phyloP scores from a whole-genome alignment of 2,113 vertebrate genomes.

The Proteles cristata region DNA sequence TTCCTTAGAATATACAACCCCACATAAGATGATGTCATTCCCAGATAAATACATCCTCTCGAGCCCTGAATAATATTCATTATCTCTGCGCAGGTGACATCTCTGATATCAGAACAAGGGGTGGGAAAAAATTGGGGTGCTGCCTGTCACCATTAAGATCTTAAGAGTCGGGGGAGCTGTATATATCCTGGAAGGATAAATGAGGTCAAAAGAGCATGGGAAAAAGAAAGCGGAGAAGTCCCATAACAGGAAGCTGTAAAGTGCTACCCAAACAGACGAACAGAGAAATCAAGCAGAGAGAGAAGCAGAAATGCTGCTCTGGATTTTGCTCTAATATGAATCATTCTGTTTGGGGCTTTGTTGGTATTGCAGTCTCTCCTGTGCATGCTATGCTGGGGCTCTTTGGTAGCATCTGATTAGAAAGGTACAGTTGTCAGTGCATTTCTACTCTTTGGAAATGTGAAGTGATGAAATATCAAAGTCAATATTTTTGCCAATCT shows the following conservation, averaged over 20 bases:
- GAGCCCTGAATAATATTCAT: conserved; percentile 1
- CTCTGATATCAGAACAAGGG: neutral
- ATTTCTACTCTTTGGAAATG: conserved; percentile 76
- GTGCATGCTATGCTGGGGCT: conserved; percentile 63
- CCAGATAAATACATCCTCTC: neutral
- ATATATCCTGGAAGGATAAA: conserved; percentile 6
- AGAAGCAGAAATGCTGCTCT: conserved; percentile 60
- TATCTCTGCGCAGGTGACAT: conserved; percentile 31
- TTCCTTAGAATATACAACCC: neutral
- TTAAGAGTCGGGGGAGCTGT: neutral
- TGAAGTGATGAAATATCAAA: conserved; percentile 84
- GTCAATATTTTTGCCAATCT: conserved; percentile 86
- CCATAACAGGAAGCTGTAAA: conserved; percentile 39
- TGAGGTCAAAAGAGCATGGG: conserved; percentile 40
- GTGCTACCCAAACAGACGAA: conserved; percentile 36
- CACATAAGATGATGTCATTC: neutral
- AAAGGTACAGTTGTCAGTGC: conserved; percentile 80
- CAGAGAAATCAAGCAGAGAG: conserved; percentile 57
- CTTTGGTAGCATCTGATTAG: conserved; percentile 76
- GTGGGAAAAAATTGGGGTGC: neutral
- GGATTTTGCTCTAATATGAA: conserved; percentile 76
- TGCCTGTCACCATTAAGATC: conserved; percentile 26
- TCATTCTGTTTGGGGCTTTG: conserved; percentile 29
- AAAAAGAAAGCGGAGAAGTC: conserved; percentile 50
- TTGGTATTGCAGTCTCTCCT: conserved; percentile 58